These are phyloP conservation scores for Budorcas taxicolor DNA, from an alignment of 2,113 vertebrate species.

Conservation along the genomic window DNA sequence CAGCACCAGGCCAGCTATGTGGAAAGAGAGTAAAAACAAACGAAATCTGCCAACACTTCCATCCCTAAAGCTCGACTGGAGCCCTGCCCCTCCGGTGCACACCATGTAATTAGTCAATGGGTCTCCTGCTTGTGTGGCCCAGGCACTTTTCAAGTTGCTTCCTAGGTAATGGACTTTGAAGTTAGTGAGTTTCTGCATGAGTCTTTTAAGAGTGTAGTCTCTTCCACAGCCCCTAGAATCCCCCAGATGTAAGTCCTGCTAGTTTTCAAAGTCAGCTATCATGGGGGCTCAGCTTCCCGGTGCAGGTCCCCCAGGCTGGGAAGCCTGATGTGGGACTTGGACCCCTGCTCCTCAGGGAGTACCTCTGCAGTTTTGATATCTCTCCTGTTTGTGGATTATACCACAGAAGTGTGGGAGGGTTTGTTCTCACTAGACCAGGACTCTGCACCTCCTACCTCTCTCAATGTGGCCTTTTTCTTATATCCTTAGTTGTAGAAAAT, in stretches of 20 bases:
- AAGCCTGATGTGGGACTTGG: background rate
- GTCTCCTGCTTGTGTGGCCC: background rate
- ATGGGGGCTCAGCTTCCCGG: background rate
- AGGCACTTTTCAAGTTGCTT: background rate
- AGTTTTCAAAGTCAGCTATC: background rate
- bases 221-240: background rate
- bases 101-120: background rate
- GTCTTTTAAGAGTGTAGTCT: background rate
- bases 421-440: background rate
- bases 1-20: background rate
- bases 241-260: background rate
- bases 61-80: background rate
- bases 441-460: background rate
- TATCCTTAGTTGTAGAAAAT: background rate
- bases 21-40: background rate
- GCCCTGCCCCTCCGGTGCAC: background rate
- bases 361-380: background rate
- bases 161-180: background rate
- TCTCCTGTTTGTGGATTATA: background rate
- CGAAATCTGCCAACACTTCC: background rate
- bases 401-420: background rate
- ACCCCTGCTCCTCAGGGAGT: background rate
- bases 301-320: background rate
- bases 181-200: background rate
- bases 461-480: background rate